Base-by-base conservation (phyloP, 2,888 invertebrate species). In the Chloromyia formosa region DNA sequence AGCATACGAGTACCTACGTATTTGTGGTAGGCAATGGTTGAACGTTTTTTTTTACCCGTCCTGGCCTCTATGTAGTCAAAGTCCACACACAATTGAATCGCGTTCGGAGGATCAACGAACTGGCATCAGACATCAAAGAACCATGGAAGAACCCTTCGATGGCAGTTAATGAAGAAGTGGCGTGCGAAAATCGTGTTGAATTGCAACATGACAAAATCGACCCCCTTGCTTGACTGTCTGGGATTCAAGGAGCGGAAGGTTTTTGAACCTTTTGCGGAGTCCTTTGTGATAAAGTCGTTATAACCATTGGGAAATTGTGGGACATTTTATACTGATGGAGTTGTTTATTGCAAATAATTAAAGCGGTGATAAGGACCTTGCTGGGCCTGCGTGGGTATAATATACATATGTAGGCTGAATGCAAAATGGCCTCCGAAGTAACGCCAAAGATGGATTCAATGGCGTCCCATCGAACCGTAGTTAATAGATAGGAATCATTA, bases 11-110 rank as follows among this genome's bases (percentile, higher is more conserved):
- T 35, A 35, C 27, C 27, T 35, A 35, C 27, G 12, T 12, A 60
- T 23, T 60, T 60, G 60, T 12, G 60, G 60, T 60, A 60, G 60
- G 60, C 60, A 60, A 60, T 60, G 60, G 56, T 18, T 58, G 16
- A 3, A 27, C 23, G 27, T 23, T 7, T 49, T 49, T 49, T 49
- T 35, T 35, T 35, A 4, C 27, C 27, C 7, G 27, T 35, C 27
- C 27, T 35, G 27, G 27, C 7, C 27, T 35, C 7, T 35, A 35
- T 35, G 27, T 35, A 35, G 27, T 35, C 27, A 35, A 35, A 35
- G 27, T 35, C 27, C 27, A 35, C 27, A n/a, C n/a, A 35, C 27
- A 49, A 49, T n/a, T n/a, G n/a, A 49, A 35, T 7, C 3, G 7
- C 3, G 3, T 7, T 4, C 27, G 49, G 5, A 49, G 49, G 49